Evolutionary conservation across 2,888 invertebrate species (phyloP).

Genomic region (Crocallis elinguaria): DNA sequence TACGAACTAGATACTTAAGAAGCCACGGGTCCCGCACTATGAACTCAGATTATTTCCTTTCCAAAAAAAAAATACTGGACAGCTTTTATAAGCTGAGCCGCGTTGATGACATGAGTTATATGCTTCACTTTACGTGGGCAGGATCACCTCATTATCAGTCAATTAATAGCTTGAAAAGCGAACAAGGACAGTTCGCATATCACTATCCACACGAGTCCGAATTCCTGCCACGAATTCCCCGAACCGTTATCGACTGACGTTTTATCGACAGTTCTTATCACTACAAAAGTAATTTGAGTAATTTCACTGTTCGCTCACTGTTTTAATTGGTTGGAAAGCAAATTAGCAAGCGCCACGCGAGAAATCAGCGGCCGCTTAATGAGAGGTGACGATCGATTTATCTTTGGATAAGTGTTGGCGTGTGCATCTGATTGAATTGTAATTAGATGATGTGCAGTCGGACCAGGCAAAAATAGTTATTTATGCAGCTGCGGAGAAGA

Average conservation of each 20-base stretch:
- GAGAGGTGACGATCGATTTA: slow-evolving; percentile 10
- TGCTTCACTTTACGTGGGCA: too few species aligned
- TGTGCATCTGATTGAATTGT: slow-evolving; percentile 1
- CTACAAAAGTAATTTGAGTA: slow-evolving; percentile 7
- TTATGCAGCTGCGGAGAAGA: too few species aligned
- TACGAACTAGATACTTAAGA: too few species aligned
- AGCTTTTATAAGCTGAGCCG: too few species aligned
- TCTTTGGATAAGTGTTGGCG: slow-evolving; percentile 14
- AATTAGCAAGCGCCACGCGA: slow-evolving; percentile 2
- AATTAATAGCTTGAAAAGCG: background rate
- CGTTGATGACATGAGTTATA: too few species aligned
- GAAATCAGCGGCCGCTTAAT: slow-evolving; percentile 10
- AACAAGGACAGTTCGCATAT: slow-evolving; percentile 4
- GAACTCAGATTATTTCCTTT: too few species aligned
- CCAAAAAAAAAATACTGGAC: too few species aligned
- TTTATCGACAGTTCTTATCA: slow-evolving; percentile 19
- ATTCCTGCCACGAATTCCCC: slow-evolving; percentile 11
- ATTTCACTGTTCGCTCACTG: slow-evolving; percentile 13
- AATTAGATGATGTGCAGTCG: background rate
- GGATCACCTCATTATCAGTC: background rate
- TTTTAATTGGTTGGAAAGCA: slow-evolving; percentile 19
- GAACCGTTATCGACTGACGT: slow-evolving; percentile 15
- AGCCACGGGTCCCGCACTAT: too few species aligned
- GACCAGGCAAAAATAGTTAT: too few species aligned
- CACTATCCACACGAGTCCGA: background rate